Evolutionary conservation across 2,113 vertebrate genomes (phyloP).

Genomic region (Esox niger): DNA sequence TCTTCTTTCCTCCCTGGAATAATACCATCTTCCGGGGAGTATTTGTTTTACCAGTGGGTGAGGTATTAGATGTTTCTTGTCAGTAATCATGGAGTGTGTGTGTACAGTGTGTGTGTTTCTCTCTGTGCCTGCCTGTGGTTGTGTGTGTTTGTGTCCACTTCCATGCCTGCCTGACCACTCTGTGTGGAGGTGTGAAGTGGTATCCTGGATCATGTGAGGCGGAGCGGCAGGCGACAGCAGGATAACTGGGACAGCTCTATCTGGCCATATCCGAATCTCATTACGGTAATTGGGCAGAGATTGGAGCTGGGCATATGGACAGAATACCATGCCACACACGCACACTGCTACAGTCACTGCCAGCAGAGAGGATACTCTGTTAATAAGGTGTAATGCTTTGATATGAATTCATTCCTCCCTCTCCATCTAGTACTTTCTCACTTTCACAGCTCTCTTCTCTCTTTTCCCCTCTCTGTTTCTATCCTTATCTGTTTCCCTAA

Average conservation of each 20-base stretch:
- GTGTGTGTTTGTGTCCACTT: too few species aligned
- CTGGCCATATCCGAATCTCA: constrained; percentile 25
- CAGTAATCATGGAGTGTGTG: neutral
- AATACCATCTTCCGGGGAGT: constrained; percentile 8
- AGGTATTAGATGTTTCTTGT: constrained; percentile 4
- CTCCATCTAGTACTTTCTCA: neutral
- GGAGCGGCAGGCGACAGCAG: neutral
- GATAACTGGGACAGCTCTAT: neutral
- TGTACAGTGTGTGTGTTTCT: too few species aligned
- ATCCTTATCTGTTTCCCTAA: neutral
- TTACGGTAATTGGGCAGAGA: constrained; percentile 62
- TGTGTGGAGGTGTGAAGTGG: constrained; percentile 1
- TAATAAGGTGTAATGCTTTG: constrained; percentile 8
- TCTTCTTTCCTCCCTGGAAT: too few species aligned
- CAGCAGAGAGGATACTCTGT: constrained; percentile 34
- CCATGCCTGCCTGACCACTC: neutral
- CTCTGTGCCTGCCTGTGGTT: too few species aligned
- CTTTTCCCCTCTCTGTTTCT: neutral
- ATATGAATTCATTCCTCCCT: neutral
- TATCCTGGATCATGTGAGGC: neutral
- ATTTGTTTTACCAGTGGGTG: constrained; percentile 2
- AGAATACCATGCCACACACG: constrained; percentile 42
- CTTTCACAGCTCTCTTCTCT: neutral
- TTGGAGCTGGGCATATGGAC: constrained; percentile 63
- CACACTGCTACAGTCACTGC: constrained; percentile 43